Evolutionary conservation across 1,140 invertebrate species (phyloP).

Genomic region (Sarcophaga peregrina): DNA sequence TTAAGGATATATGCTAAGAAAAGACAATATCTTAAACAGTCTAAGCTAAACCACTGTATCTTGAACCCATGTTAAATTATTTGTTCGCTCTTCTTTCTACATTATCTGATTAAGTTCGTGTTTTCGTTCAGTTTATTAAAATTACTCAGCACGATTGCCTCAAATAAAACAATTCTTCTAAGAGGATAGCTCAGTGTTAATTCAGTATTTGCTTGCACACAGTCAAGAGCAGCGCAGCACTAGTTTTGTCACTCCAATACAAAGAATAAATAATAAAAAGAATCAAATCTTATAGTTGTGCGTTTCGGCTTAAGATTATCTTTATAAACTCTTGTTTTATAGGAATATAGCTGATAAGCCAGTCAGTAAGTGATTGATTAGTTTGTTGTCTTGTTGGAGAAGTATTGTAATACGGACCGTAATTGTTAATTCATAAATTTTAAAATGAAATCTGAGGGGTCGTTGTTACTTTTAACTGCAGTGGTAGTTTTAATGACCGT

Average conservation of each 20-base stretch:
- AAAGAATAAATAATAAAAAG: background rate
- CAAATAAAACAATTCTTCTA: background rate
- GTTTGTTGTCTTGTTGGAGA: background rate
- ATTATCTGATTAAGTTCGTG: background rate
- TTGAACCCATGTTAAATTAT: background rate
- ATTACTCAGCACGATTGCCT: background rate
- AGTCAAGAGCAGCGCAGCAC: background rate
- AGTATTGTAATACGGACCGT: background rate
- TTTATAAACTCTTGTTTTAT: background rate
- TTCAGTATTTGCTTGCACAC: slow-evolving; percentile 8
- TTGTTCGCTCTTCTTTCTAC: background rate
- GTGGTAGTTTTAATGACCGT: background rate
- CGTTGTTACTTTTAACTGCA: background rate
- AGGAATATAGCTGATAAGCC: background rate
- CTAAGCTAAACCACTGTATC: background rate
- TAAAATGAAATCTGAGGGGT: background rate
- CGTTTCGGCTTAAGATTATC: slow-evolving; percentile 4
- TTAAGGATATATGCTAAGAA: no score
- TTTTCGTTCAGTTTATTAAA: background rate
- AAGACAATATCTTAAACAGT: background rate
- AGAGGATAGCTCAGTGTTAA: background rate
- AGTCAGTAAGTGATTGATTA: background rate
- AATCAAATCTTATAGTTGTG: background rate
- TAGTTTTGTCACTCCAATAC: slow-evolving; percentile 28
- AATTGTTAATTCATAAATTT: no score